A percentile compares a stretch with the other conserved stretches of the same genome.
phyloP scores from a whole-genome alignment of 2,888 invertebrate species.

The Kuschelorhynchus macadamiae region DNA sequence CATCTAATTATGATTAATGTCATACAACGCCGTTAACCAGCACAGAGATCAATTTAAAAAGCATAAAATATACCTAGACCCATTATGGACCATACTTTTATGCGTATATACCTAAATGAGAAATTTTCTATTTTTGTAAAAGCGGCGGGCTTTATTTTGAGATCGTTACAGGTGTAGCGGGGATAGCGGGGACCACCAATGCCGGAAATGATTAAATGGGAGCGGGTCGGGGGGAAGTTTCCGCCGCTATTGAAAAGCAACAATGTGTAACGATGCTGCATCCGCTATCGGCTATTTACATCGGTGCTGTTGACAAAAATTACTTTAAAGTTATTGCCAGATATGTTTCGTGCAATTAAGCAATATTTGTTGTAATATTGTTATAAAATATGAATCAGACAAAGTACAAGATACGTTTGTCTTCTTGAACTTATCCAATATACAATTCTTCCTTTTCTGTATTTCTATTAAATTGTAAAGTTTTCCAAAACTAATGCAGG shows the following conservation, averaged over 20 bases:
- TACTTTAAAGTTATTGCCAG: too few species aligned
- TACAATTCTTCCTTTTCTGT: too few species aligned
- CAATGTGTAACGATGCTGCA: slow-evolving; percentile 68
- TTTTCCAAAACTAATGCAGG: too few species aligned
- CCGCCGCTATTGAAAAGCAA: slow-evolving; percentile 68
- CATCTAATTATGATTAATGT: slow-evolving; percentile 44
- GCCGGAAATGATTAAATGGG: slow-evolving; percentile 66
- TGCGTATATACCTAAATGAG: slow-evolving; percentile 22
- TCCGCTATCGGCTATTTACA: slow-evolving; percentile 59
- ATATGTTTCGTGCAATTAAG: too few species aligned
- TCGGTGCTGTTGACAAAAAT: too few species aligned
- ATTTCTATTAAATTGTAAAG: too few species aligned
- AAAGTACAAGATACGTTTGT: too few species aligned
- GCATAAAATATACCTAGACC: slow-evolving; percentile 25
- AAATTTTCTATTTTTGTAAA: slow-evolving; percentile 39
- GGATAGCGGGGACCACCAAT: slow-evolving; percentile 47
- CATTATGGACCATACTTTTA: slow-evolving; percentile 25
- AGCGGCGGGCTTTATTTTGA: slow-evolving; percentile 29
- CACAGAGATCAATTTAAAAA: slow-evolving; percentile 38
- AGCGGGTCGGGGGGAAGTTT: slow-evolving; percentile 68
- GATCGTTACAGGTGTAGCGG: slow-evolving; percentile 15
- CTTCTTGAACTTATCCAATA: too few species aligned
- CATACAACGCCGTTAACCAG: slow-evolving; percentile 28
- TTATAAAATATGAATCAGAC: too few species aligned
- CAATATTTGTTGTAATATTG: too few species aligned